phyloP scores from a whole-genome alignment of 2,888 invertebrate genomes.

The Lochmaea capreae region DNA sequence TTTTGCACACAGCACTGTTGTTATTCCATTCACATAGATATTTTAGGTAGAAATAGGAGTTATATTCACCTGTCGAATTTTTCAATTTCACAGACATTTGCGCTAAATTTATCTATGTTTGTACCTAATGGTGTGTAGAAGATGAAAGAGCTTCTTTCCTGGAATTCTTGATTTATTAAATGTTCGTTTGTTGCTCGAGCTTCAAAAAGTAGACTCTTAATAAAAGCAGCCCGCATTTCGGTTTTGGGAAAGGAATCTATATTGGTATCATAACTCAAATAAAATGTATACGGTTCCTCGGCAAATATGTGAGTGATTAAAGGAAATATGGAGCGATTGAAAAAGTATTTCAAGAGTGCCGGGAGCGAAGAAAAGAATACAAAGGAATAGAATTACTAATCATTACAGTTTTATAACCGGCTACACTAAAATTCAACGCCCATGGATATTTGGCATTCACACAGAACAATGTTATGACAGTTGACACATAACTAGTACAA shows the following conservation, averaged over 20 bases:
- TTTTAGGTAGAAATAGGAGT: too few relatives aligned
- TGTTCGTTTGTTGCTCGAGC: conserved; percentile 8
- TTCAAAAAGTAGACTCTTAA: neutral
- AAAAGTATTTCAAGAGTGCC: conserved; percentile 22
- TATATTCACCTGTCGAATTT: neutral
- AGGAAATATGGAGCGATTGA: conserved; percentile 20
- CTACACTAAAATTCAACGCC: too few relatives aligned
- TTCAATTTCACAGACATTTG: neutral
- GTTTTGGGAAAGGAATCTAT: neutral
- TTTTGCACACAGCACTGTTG: too few relatives aligned
- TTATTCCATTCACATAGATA: too few relatives aligned
- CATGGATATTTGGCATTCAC: too few relatives aligned
- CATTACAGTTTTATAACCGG: too few relatives aligned
- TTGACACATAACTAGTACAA: too few relatives aligned
- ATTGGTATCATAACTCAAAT: conserved; percentile 37
- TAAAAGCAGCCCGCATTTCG: conserved; percentile 1
- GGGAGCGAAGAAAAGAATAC: neutral
- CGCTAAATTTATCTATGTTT: neutral
- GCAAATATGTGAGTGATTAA: conserved; percentile 38
- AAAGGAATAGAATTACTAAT: neutral
- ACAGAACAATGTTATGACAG: too few relatives aligned
- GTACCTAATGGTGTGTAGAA: conserved; percentile 2
- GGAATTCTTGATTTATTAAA: conserved; percentile 14
- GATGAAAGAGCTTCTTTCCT: neutral
- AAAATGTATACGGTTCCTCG: conserved; percentile 34